Percentiles rank a stretch among this genome's conserved stretches.
Evolutionary conservation across 2,797 vertebrate genomes (phyloP).

Genomic region (Chaunax sp.): DNA sequence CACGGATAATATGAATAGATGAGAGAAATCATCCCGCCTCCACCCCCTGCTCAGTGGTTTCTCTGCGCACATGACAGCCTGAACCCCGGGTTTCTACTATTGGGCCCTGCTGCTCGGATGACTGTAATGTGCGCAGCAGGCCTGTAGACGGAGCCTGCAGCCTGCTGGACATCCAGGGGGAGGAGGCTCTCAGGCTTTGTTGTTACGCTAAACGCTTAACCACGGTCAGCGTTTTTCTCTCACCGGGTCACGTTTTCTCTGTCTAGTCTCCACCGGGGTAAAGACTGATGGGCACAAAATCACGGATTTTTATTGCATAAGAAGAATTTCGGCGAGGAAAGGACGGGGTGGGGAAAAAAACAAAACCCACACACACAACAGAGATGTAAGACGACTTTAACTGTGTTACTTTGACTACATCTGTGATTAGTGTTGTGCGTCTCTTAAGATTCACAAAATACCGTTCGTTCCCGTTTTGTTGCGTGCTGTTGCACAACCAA

Average conservation of each 20-base stretch:
- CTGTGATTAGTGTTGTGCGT: neutral
- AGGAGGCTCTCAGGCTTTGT: constrained; percentile 45
- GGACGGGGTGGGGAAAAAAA: neutral
- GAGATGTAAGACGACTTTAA: constrained; percentile 12
- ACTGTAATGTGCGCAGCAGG: constrained; percentile 2
- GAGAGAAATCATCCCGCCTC: too few species aligned
- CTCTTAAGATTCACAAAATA: neutral
- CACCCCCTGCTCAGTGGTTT: too few species aligned
- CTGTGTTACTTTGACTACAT: neutral
- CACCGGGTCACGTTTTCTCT: constrained; percentile 6
- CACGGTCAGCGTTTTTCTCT: constrained; percentile 23
- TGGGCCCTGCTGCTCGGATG: too few species aligned
- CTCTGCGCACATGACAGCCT: too few species aligned
- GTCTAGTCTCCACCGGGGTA: neutral
- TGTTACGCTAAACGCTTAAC: constrained; percentile 21
- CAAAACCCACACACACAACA: too few species aligned
- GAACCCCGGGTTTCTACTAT: too few species aligned
- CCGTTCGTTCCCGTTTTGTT: neutral
- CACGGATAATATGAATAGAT: too few species aligned
- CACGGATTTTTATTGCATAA: too few species aligned
- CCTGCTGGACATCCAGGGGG: constrained; percentile 5
- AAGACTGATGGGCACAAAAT: neutral
- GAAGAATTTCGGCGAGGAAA: neutral
- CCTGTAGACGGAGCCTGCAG: constrained; percentile 31
- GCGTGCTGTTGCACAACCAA: constrained; percentile 8